Evolutionary conservation across 2,888 invertebrate genomes (phyloP).

Genomic region (Amphiduros pacificus): DNA sequence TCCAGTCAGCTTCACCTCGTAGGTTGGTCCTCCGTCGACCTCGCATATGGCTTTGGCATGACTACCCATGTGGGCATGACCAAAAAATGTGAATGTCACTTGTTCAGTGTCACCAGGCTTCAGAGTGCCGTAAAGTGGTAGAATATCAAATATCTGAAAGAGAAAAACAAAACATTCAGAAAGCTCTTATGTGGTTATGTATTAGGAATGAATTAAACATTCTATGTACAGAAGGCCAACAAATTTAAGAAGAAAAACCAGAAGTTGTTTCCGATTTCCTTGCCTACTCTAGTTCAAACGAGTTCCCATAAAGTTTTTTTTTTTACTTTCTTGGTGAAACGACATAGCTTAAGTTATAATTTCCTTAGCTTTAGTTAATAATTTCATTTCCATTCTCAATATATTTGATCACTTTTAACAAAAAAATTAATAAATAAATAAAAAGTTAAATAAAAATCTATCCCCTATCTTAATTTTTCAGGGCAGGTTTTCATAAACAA

Average conservation of each 20-base stretch:
- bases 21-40: conserved; percentile 58
- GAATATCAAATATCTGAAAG: conserved; percentile 58
- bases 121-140: conserved; percentile 57
- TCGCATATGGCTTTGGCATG: conserved; percentile 57
- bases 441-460: no score
- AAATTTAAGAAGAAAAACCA: not conserved
- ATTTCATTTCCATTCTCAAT: no score
- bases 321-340: no score
- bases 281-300: no score
- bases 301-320: no score
- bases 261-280: no score
- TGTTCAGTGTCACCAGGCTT: conserved; percentile 58
- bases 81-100: conserved; percentile 59
- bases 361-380: no score
- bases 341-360: no score
- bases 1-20: conserved; percentile 54
- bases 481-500: no score
- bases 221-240: not conserved
- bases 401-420: no score
- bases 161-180: not conserved
- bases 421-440: no score
- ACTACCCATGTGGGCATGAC: conserved; percentile 57
- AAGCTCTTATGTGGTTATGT: not conserved
- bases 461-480: no score
- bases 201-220: not conserved